Base-by-base conservation (phyloP, 2,888 invertebrate species). In the Creontiades dilutus region DNA sequence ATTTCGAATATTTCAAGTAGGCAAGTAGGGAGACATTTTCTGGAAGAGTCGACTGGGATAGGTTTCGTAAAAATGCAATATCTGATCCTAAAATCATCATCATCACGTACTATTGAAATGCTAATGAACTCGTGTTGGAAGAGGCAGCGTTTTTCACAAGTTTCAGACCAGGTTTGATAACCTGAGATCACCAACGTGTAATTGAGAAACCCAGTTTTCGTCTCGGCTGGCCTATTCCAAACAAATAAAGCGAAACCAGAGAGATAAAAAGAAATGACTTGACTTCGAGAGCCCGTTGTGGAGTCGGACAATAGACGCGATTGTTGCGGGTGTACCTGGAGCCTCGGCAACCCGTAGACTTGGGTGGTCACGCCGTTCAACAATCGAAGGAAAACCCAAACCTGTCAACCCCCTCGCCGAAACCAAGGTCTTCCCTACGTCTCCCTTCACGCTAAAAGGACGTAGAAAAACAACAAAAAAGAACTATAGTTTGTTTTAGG, bases 291-390 rank as follows among this genome's bases (percentile, higher is more conserved):
- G 68, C 23, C 68, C 23, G 68, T 68, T 68, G 68, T 68, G 68
- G 23, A 0, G 78, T 27, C 28, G 84, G 55, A 86, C 86, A 86
- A 86, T 86, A 48, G 68, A 19, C 14, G 46, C 28, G 86, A 86
- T 86, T 75, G 86, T 86, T 23, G 75, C 47, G 85, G 37, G 27
- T 61, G 68, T 86, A 86, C 86, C 86, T 86, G 86, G 68, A 48
- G 86, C 78, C 47, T 46, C 46, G 14, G 68, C 75, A 11, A 28
- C 19, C 61, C 86, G 28, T n/a, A 28, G 61, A 86, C 86, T 86
- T 86, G 86, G 86, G 86, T 86, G 86, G 86, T 75, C 86, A 86
- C 68, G 68, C 75, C 86, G 75, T 47, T 86, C 85, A 85, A 86
- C 68, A 86, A 86, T 86, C 76, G 75, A 75, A 27, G 68, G 61